phyloP scores from a whole-genome alignment of 2,797 vertebrate species.

The Aeoliscus strigatus region DNA sequence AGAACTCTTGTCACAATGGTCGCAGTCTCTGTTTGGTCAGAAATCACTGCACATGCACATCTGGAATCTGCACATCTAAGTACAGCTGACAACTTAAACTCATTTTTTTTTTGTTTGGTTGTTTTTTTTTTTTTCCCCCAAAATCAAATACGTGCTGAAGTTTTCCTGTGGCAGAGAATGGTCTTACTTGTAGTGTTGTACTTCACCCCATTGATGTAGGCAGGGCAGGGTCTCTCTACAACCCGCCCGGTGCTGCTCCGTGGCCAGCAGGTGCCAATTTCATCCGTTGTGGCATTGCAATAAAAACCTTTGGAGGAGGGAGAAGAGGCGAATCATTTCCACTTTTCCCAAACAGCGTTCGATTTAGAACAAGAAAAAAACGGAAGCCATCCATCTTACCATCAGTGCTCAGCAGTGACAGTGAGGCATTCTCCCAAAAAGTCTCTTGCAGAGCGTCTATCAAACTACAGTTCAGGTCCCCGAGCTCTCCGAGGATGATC shows the following conservation, averaged over 20 bases:
- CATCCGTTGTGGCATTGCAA: constrained; percentile 92
- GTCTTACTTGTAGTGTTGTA: constrained; percentile 96
- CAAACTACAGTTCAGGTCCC: constrained; percentile 90
- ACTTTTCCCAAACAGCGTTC: no score
- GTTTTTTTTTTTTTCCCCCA: not conserved
- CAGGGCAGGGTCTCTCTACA: constrained; percentile 92
- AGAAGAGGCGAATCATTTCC: not conserved
- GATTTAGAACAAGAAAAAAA: no score
- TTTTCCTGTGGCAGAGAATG: constrained; percentile 3
- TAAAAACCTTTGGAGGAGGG: constrained; percentile 70
- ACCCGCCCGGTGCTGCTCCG: constrained; percentile 81
- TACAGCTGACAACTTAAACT: no score
- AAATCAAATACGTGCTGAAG: constrained; percentile 5
- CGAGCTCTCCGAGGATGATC: constrained; percentile 82
- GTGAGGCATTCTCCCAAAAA: constrained; percentile 78
- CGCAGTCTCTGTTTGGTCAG: no score
- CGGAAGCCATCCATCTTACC: constrained; percentile 73
- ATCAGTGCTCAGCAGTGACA: constrained; percentile 75
- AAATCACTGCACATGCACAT: no score
- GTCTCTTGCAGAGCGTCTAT: constrained; percentile 78
- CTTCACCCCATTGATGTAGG: constrained; percentile 94
- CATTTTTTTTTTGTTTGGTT: no score
- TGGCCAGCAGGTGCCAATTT: constrained; percentile 98
- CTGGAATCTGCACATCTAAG: no score
- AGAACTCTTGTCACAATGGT: no score